Evolutionary conservation across 1,140 invertebrate species (phyloP).

Genomic region (Drosophila athabasca): DNA sequence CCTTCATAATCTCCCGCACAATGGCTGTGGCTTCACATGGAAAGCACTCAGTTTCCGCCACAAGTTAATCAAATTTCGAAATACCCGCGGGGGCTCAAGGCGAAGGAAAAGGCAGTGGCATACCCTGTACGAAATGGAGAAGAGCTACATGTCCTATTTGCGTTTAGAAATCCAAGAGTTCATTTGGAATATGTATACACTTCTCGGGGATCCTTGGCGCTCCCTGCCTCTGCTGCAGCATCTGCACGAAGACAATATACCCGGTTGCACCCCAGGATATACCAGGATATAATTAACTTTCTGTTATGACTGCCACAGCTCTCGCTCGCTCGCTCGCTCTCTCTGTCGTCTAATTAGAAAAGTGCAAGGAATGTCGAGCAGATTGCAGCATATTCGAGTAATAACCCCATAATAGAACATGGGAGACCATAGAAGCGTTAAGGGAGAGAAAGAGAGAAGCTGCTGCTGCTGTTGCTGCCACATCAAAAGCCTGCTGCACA

Average conservation of each 20-base stretch:
- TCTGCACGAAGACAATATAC: no score
- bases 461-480: slow-evolving; percentile 20
- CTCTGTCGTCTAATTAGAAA: slow-evolving; percentile 63
- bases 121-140: not conserved
- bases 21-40: slow-evolving; percentile 35
- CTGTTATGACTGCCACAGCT: slow-evolving; percentile 70
- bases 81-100: not conserved
- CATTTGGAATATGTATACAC: no score
- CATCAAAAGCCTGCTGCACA: slow-evolving; percentile 35
- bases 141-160: slow-evolving; percentile 45
- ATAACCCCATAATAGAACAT: slow-evolving; percentile 17
- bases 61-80: slow-evolving; percentile 60
- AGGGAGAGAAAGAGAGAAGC: not conserved
- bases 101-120: not conserved
- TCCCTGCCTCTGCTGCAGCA: no score
- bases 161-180: no score
- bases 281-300: slow-evolving; percentile 61
- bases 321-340: slow-evolving; percentile 1
- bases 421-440: slow-evolving; percentile 1
- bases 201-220: no score
- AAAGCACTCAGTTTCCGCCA: not conserved
- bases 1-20: slow-evolving; percentile 16
- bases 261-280: no score
- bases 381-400: slow-evolving; percentile 20
- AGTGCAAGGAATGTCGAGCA: slow-evolving; percentile 45